Percentiles rank a stretch among this genome's conserved stretches.
Conservation (phyloP, 2,797 vertebrate genomes). For the Chelonia mydas region DNA sequence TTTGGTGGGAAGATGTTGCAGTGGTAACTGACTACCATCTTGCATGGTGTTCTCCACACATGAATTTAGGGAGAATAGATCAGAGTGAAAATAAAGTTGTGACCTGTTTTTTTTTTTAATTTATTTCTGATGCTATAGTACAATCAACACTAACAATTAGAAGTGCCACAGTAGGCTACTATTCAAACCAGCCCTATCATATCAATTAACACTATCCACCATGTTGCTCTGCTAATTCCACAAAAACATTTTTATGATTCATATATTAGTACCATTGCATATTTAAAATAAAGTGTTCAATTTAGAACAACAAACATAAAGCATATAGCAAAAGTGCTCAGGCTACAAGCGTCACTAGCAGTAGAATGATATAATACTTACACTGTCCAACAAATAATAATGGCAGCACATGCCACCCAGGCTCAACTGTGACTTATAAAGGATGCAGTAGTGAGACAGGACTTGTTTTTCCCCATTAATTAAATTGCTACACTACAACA, state of each 20-base stretch:
- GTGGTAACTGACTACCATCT: neutral
- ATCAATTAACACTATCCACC: neutral
- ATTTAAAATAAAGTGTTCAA: neutral
- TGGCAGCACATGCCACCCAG: too few relatives aligned
- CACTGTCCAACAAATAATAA: neutral
- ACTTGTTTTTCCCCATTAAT: slow-evolving; percentile 4
- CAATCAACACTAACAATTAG: neutral
- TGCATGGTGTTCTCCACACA: neutral
- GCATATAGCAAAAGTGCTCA: neutral
- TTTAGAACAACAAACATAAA: neutral
- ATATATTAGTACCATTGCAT: neutral
- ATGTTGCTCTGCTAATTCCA: neutral
- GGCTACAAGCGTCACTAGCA: neutral
- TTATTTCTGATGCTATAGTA: neutral
- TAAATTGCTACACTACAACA: neutral
- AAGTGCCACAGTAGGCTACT: neutral
- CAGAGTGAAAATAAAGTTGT: neutral
- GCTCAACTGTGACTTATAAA: too few relatives aligned
- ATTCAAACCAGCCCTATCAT: neutral
- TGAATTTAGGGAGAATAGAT: neutral
- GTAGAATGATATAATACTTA: slow-evolving; percentile 24
- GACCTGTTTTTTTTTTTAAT: neutral
- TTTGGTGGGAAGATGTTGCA: neutral
- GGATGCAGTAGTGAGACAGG: neutral
- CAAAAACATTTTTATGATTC: neutral